Conservation (phyloP, 2,113 vertebrate species). For the Tamias sibiricus region DNA sequence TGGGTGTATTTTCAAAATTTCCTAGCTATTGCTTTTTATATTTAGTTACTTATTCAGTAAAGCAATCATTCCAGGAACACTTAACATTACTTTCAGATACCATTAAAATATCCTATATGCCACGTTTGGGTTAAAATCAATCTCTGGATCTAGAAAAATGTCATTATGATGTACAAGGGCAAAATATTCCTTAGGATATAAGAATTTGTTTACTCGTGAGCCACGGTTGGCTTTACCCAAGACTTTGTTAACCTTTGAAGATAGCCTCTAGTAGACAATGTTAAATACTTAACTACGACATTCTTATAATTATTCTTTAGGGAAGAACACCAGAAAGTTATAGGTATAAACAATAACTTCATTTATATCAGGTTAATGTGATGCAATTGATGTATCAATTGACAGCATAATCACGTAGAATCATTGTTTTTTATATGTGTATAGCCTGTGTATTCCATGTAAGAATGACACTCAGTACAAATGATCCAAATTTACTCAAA, state of each 20-base stretch:
- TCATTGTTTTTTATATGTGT: not conserved
- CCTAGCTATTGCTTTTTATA: not conserved
- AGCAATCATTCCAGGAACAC: not conserved
- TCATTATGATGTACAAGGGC: not conserved
- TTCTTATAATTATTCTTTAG: not conserved
- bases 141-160: not conserved
- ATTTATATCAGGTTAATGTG: not conserved
- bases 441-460: not conserved
- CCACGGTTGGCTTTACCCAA: not conserved
- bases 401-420: not conserved
- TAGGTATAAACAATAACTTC: conserved; percentile 17
- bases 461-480: not conserved
- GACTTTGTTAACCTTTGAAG: not conserved
- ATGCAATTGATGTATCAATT: not conserved
- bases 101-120: not conserved
- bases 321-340: not conserved
- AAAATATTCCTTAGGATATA: not conserved
- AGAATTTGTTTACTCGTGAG: not conserved
- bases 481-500: not conserved
- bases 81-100: not conserved
- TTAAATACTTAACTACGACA: not conserved
- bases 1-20: not conserved
- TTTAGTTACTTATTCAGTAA: conserved; percentile 20
- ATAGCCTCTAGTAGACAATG: not conserved
- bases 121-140: conserved; percentile 12